Evolutionary conservation across 2,113 vertebrate species (phyloP), one percentile per base, ranked within the genome.

Genomic region (Isurus oxyrinchus): DNA sequence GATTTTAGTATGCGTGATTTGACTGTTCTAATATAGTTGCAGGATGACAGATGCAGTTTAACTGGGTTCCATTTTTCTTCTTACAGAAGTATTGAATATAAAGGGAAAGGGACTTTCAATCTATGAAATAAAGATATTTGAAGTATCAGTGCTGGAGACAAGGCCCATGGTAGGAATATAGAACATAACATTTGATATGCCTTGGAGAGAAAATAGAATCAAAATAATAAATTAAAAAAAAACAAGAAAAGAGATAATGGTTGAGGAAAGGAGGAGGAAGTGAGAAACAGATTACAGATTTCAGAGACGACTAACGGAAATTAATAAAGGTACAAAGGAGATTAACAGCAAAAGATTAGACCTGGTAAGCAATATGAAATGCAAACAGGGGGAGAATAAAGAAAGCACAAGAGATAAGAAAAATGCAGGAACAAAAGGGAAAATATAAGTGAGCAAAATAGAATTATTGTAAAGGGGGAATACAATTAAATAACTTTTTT

Each of bases 251-350:
- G 55, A 91, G 88, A 91, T n/a, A 61, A 91, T 35, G 88, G 13
- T 91, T 91, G 88, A 59, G 55, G 88, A 61, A 91, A 91, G 53
- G 88, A 57, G 55, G 49, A 91, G 55, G 55, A 91, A 91, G 55
- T 91, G 53, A 91, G 55, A 91, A 61, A 35, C 27, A 61, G 55
- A 57, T 59, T 90, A 57, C 87, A 57, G 81, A 86, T 86, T 86
- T 44, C 81, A 21, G 8, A 91, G 27, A 35, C 3, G 31, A 90
- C 55, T 14, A 35, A 5, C 27, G 55, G 88, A 91, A 59, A 59
- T 91, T 59, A 91, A 91, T 59, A 91, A 91, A 91, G 55, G 31
- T 57, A 91, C 27, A 91, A 91, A 91, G 53, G 88, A 91, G 88
- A 61, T 91, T 57, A 59, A 91, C 27, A 91, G 88, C 27, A 59